phyloP scores from a whole-genome alignment of 1,140 invertebrate genomes.

The Zaprionus camerounensis region DNA sequence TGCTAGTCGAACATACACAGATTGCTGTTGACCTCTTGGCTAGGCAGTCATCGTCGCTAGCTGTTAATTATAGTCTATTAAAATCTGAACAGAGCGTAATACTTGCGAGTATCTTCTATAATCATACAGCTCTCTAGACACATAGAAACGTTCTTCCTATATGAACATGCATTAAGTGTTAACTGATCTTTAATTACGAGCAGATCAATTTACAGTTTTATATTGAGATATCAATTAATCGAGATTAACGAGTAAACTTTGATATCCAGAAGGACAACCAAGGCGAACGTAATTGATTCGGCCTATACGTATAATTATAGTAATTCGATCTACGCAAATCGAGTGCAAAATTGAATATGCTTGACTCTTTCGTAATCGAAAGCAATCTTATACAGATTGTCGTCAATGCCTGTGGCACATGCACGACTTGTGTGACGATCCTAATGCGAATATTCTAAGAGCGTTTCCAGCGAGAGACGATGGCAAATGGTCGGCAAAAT shows the following conservation, averaged over 20 bases:
- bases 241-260: constrained; percentile 15
- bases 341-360: not conserved
- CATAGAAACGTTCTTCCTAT: not conserved
- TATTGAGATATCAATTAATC: constrained; percentile 14
- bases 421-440: not conserved
- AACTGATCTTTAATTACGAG: constrained; percentile 19
- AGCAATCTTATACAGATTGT: not conserved
- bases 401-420: not conserved
- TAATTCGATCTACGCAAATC: not conserved
- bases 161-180: constrained; percentile 18
- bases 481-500: constrained; percentile 21
- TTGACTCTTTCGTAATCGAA: not conserved
- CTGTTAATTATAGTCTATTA: constrained; percentile 52
- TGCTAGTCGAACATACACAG: constrained; percentile 26
- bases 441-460: constrained; percentile 55
- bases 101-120: constrained; percentile 12
- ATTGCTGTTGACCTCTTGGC: constrained; percentile 63
- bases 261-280: not conserved
- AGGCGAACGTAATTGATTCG: not conserved
- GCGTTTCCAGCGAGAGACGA: constrained; percentile 43
- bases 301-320: not conserved
- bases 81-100: constrained; percentile 8
- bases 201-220: not conserved
- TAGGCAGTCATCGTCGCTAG: constrained; percentile 19
- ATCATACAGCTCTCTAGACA: not conserved